Conservation (phyloP, 53 echinoderm and acorn worm species). For the Crossaster papposus region DNA sequence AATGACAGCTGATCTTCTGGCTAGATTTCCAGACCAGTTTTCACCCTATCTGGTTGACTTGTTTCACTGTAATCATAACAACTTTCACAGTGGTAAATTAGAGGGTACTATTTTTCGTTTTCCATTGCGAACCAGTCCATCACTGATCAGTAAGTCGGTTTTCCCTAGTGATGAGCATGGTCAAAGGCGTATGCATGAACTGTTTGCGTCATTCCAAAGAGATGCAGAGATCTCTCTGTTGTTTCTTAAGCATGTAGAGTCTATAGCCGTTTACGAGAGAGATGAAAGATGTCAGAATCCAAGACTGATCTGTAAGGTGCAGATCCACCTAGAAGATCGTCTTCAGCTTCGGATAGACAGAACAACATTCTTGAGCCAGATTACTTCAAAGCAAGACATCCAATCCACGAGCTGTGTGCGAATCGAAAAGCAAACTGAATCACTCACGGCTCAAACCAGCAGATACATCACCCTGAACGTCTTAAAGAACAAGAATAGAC, state of each 20-base stretch:
- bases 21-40: constrained; percentile 71
- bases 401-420: not conserved
- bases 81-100: constrained; percentile 49
- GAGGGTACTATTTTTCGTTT: constrained; percentile 90
- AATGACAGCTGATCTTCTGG: constrained; percentile 25
- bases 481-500: constrained; percentile 2
- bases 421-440: not conserved
- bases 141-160: constrained; percentile 63
- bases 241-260: constrained; percentile 80
- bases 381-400: constrained; percentile 13
- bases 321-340: not conserved
- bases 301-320: constrained; percentile 27
- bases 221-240: constrained; percentile 76
- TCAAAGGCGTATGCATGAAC: too few relatives aligned
- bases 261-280: constrained; percentile 55
- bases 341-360: constrained; percentile 4
- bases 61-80: constrained; percentile 3
- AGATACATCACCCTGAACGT: constrained; percentile 46
- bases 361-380: not conserved
- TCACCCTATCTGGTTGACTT: constrained; percentile 58
- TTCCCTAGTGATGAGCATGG: constrained; percentile 50
- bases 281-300: not conserved
- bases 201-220: constrained; percentile 69
- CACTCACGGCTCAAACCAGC: too few relatives aligned
- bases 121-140: constrained; percentile 66